A percentile compares a stretch with the other conserved stretches of the same genome.
These are phyloP conservation scores for Nomada goodeniana DNA, from an alignment of 2,888 invertebrate species.

Conservation along the genomic window DNA sequence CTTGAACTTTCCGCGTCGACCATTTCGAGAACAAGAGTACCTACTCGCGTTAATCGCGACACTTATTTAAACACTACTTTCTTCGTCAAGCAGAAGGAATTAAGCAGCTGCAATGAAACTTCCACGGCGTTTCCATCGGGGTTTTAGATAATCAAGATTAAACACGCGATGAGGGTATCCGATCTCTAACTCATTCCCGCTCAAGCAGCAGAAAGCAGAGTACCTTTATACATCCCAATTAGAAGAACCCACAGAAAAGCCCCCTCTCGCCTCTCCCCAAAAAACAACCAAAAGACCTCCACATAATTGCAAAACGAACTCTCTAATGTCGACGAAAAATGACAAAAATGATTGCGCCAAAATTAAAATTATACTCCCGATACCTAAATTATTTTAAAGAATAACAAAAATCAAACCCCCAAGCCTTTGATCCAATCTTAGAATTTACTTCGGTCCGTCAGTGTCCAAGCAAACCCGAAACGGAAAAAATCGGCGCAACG, in stretches of 20 bases:
- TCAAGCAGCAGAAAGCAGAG: background rate
- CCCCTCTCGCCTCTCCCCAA: too few species aligned
- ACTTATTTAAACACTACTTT: conserved; percentile 9
- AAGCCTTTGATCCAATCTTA: too few species aligned
- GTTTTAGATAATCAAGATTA: conserved; percentile 30
- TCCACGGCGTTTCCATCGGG: conserved; percentile 2
- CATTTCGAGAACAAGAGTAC: background rate
- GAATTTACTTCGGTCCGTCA: too few species aligned
- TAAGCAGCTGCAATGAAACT: background rate
- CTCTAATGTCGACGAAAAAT: too few species aligned
- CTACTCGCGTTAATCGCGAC: background rate
- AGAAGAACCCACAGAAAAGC: too few species aligned
- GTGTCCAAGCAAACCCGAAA: background rate
- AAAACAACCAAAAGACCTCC: too few species aligned
- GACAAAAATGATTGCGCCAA: too few species aligned
- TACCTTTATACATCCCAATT: background rate
- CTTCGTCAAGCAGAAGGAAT: background rate
- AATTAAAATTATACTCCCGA: too few species aligned
- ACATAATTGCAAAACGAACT: too few species aligned
- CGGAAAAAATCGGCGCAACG: background rate
- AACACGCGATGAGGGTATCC: conserved; percentile 2
- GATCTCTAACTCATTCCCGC: conserved; percentile 17
- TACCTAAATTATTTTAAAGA: too few species aligned
- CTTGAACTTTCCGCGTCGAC: too few species aligned
- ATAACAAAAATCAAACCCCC: too few species aligned